Evolutionary conservation across 92 coral and sea anemone species (phyloP).

Genomic region (Paramuricea clavata): DNA sequence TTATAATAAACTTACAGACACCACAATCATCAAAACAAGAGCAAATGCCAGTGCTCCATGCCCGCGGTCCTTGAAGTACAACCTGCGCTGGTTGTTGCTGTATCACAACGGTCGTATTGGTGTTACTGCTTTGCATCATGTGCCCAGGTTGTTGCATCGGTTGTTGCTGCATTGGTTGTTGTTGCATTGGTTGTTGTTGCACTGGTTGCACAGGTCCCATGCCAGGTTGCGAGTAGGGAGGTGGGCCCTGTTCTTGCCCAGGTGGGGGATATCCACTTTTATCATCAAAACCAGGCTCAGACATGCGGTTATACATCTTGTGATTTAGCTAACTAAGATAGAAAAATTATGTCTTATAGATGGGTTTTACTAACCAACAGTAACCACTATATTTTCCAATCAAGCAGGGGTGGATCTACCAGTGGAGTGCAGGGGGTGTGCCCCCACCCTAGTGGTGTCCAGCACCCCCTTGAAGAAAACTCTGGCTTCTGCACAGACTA

Average conservation of each 20-base stretch:
- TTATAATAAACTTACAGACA: slow-evolving; percentile 34
- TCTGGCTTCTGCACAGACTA: too few relatives aligned
- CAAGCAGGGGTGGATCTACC: too few relatives aligned
- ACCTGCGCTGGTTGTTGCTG: slow-evolving; percentile 22
- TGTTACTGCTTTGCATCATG: background rate
- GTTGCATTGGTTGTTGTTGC: slow-evolving; percentile 26
- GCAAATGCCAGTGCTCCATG: slow-evolving; percentile 31
- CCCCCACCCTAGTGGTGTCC: too few relatives aligned
- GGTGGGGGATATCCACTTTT: slow-evolving; percentile 6
- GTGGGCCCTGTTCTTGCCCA: slow-evolving; percentile 6
- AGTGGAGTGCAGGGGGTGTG: too few relatives aligned
- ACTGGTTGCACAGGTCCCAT: background rate
- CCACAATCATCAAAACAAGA: slow-evolving; percentile 50
- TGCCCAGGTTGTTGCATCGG: slow-evolving; percentile 10
- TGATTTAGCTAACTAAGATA: background rate
- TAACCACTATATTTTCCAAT: too few relatives aligned
- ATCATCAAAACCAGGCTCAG: slow-evolving; percentile 4
- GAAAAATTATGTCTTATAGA: background rate
- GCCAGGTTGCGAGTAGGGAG: slow-evolving; percentile 11
- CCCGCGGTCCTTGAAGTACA: slow-evolving; percentile 23
- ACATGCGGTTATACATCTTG: slow-evolving; percentile 38
- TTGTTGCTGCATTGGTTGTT: background rate
- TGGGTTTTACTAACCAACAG: too few relatives aligned
- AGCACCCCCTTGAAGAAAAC: too few relatives aligned
- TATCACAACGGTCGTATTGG: slow-evolving; percentile 32